Base-by-base conservation (phyloP, 2,797 vertebrate species). In the Cichlasoma orientale region DNA sequence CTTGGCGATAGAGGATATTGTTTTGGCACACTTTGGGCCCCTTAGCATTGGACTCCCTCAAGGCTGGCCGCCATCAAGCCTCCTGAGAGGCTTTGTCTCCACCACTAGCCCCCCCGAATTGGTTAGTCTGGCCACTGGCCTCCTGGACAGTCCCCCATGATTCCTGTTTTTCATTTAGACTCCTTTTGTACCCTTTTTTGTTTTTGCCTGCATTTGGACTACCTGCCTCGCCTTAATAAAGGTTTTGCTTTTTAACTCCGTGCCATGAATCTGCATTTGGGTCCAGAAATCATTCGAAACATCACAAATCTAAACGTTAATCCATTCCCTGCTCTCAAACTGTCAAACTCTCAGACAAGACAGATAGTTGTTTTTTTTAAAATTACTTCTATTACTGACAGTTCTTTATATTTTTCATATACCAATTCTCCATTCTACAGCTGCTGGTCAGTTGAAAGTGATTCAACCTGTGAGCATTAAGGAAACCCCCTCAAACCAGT, bases 361-460 rank as follows among this genome's bases (percentile, higher is more conserved):
- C n/a, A n/a, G n/a, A n/a, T n/a, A n/a, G n/a, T n/a, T n/a, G n/a
- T n/a, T n/a, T n/a, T 47, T 27, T 27, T 59, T 12, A 14, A 16
- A 41, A 41, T 25, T 1, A 38, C 41, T 73, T 14, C 7, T 56
- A 16, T 66, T 21, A 12, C 4, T 72, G 33, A 72, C 23, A 54
- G 27, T 11, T 50, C n/a, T n/a, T 47, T 5, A 56, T 10, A 4
- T 5, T 57, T 70, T 36, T 74, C 27, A 36, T 66, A 44, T 27
- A 75, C 59, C 56, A 82, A 44, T 59, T 59, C n/a, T 58, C 16
- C 68, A 54, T 54, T 70, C 69, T 7, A 73, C 75, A 25, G 36
- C 25, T 72, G 23, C 25, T 70, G 23, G 19, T 25, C 36, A 75
- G 2, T 19, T 72, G 38, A 83, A 87, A 84, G 72, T 86, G 83